A percentile compares a stretch with the other conserved stretches of the same genome.
Conservation (phyloP, 2,797 vertebrate species). For the Phalloptychus januarius region DNA sequence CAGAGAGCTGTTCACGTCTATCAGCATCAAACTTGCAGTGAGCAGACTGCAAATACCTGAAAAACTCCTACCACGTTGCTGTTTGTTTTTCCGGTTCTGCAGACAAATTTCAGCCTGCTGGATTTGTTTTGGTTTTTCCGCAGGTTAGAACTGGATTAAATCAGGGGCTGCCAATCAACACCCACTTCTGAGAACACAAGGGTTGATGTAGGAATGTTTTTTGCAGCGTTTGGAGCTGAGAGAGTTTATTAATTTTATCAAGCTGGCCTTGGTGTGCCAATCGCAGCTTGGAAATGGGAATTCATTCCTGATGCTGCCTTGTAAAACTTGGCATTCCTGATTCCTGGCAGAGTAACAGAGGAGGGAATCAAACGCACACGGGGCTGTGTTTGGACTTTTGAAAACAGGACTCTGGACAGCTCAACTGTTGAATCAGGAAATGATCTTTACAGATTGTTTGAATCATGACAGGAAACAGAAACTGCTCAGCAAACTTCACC, state of each 20-base stretch:
- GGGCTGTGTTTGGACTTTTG: not conserved
- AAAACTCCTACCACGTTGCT: not conserved
- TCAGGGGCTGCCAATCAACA: not conserved
- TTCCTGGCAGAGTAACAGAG: not conserved
- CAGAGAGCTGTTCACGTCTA: not conserved
- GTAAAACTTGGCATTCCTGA: not conserved
- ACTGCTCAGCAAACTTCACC: not conserved
- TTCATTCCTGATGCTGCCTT: conserved; percentile 3
- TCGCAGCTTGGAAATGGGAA: conserved; percentile 1
- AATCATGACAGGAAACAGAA: not conserved
- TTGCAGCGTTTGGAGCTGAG: conserved; percentile 8
- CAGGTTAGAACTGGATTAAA: conserved; percentile 20
- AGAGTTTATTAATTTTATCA: conserved; percentile 23
- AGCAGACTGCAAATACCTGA: conserved; percentile 5
- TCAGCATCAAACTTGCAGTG: conserved; percentile 32
- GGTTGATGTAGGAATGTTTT: conserved; percentile 3
- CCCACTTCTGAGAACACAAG: not conserved
- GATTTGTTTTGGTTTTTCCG: conserved; percentile 27
- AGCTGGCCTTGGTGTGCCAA: conserved; percentile 1
- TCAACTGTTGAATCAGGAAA: not conserved
- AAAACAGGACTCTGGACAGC: not conserved
- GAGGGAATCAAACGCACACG: not conserved
- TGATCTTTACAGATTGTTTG: not conserved
- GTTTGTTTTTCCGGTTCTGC: conserved; percentile 1
- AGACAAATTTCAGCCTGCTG: not conserved